Conservation (phyloP, 2,888 invertebrate species). For the Athrips mouffetella region DNA sequence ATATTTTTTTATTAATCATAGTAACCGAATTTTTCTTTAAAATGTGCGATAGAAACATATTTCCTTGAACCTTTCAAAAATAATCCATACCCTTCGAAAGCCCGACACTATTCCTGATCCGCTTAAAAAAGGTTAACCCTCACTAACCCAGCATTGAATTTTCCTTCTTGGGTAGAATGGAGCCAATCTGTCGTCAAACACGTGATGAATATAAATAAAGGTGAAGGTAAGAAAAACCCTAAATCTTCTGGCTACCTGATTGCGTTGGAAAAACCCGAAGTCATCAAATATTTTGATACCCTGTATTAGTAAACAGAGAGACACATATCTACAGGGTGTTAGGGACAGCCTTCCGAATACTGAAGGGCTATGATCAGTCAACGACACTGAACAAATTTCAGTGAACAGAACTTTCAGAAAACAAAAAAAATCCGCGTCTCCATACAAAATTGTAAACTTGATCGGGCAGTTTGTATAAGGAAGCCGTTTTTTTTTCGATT, state of each 20-base stretch:
- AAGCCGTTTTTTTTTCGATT: too few species aligned
- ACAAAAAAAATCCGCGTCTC: too few species aligned
- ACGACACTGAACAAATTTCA: not conserved
- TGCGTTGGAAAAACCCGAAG: not conserved
- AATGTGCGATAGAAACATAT: too few species aligned
- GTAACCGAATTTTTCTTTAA: too few species aligned
- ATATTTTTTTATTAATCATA: too few species aligned
- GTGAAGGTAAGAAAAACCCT: not conserved
- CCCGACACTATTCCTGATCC: not conserved
- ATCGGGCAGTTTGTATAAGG: too few species aligned
- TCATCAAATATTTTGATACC: not conserved
- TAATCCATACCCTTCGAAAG: not conserved
- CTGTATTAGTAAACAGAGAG: not conserved
- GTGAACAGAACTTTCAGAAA: too few species aligned
- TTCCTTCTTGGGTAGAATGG: not conserved
- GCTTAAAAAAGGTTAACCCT: slow-evolving; percentile 2
- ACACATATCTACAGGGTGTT: not conserved
- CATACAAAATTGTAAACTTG: too few species aligned
- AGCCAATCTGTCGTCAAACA: slow-evolving; percentile 3
- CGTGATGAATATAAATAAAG: slow-evolving; percentile 8
- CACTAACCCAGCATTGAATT: slow-evolving; percentile 3
- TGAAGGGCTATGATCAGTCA: too few species aligned
- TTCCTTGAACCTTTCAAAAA: not conserved
- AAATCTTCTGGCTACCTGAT: not conserved
- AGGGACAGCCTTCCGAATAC: not conserved